phyloP scores from a whole-genome alignment of 1,140 invertebrate genomes.

The Arctopsyche grandis region DNA sequence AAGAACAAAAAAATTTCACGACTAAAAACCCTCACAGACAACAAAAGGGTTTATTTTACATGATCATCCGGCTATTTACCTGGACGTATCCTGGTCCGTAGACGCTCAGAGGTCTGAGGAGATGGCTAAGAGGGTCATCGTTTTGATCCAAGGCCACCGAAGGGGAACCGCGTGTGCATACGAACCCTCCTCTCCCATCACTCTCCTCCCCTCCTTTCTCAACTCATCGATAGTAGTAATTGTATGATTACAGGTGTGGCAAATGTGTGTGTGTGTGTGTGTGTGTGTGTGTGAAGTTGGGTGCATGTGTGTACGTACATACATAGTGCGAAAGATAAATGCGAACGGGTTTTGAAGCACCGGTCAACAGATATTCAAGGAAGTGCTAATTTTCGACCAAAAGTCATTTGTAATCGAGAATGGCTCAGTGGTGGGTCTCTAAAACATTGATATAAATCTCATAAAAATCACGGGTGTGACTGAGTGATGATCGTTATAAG shows the following conservation, averaged over 20 bases:
- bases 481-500: too few relatives aligned
- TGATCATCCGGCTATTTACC: background rate
- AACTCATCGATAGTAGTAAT: slow-evolving; percentile 36
- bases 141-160: background rate
- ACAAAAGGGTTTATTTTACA: too few relatives aligned
- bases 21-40: too few relatives aligned
- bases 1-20: too few relatives aligned
- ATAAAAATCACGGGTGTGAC: too few relatives aligned
- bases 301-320: background rate
- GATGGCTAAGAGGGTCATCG: background rate
- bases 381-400: background rate
- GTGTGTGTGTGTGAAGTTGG: background rate
- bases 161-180: background rate
- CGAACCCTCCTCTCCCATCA: background rate
- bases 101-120: background rate
- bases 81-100: background rate
- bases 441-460: too few relatives aligned
- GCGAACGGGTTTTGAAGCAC: background rate
- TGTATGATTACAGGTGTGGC: slow-evolving; percentile 39
- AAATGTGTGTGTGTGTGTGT: background rate
- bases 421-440: too few relatives aligned
- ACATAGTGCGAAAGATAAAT: background rate
- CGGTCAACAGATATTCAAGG: background rate
- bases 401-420: background rate
- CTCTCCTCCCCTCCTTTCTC: slow-evolving; percentile 8